Conservation (phyloP, 2,113 vertebrate species). For the Microtus ochrogaster region DNA sequence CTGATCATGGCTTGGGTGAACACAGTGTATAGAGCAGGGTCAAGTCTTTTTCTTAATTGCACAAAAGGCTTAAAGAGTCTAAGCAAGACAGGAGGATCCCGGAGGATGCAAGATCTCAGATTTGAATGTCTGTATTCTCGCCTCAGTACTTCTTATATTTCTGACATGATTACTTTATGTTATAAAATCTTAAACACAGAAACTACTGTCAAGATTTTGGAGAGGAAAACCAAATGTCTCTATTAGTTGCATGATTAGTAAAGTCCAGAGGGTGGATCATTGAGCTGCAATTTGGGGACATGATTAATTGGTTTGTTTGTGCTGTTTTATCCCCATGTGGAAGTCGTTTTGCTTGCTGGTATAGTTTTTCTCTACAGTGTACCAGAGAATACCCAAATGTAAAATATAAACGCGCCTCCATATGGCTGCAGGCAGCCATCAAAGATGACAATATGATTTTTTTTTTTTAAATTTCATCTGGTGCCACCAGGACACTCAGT, state of each 20-base stretch:
- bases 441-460: neutral
- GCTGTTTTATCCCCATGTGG: neutral
- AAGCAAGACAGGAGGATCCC: neutral
- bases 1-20: neutral
- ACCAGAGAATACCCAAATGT: neutral
- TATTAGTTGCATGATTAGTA: neutral
- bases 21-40: neutral
- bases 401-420: neutral
- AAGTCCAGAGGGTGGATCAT: neutral
- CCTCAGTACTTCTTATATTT: neutral
- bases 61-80: neutral
- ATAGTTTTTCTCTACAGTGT: neutral
- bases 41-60: neutral
- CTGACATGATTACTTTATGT: neutral
- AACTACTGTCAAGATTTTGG: neutral
- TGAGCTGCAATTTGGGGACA: neutral
- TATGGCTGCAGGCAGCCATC: neutral
- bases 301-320: neutral
- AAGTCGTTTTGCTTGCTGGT: neutral
- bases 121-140: neutral
- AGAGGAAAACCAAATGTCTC: neutral
- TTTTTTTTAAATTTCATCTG: neutral
- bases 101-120: neutral
- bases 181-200: neutral
- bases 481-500: neutral